Conservation (phyloP, 2,888 invertebrate genomes). For the Drosophila atroscutellata region DNA sequence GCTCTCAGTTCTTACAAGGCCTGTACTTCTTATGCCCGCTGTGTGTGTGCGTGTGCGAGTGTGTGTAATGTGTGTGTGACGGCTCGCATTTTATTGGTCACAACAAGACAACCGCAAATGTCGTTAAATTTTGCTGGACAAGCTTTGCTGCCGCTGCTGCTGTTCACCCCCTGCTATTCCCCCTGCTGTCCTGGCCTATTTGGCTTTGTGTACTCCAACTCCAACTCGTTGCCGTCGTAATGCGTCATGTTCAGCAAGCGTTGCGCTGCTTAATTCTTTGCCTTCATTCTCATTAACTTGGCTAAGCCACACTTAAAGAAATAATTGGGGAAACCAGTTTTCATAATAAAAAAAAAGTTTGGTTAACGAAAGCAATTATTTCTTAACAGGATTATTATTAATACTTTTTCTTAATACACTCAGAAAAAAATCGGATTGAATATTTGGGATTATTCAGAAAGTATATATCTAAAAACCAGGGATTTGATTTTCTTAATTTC, state of each 20-base stretch:
- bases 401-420: neutral
- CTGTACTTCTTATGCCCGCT: constrained; percentile 1
- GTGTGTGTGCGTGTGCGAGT: neutral
- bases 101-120: constrained; percentile 31
- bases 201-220: constrained; percentile 20
- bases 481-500: too few species aligned
- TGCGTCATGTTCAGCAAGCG: constrained; percentile 60
- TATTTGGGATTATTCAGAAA: neutral
- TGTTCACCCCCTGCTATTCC: neutral
- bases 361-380: neutral
- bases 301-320: constrained; percentile 20
- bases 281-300: constrained; percentile 57
- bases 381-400: neutral
- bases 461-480: neutral
- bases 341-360: neutral
- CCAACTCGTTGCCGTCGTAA: constrained; percentile 30
- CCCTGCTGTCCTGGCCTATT: constrained; percentile 38
- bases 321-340: neutral
- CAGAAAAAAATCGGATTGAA: neutral
- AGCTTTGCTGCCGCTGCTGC: constrained; percentile 1
- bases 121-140: constrained; percentile 57
- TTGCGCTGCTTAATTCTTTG: constrained; percentile 25
- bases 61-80: constrained; percentile 23
- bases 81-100: constrained; percentile 49
- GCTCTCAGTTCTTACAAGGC: constrained; percentile 29